These are phyloP conservation scores for Oriolus oriolus DNA, from an alignment of 2,113 vertebrate species.

Conservation along the genomic window DNA sequence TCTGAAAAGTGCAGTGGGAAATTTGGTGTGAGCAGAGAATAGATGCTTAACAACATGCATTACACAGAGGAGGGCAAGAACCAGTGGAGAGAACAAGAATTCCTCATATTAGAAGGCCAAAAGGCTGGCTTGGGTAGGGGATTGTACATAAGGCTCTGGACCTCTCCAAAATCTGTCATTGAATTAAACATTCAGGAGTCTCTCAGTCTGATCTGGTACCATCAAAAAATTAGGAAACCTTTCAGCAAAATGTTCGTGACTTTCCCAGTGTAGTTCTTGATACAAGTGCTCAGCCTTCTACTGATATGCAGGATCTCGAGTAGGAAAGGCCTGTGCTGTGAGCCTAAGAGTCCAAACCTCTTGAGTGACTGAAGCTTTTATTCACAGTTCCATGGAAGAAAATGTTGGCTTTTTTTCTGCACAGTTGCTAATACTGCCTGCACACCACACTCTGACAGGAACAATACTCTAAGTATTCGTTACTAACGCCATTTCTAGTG, in stretches of 20 bases:
- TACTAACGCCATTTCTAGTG: not conserved
- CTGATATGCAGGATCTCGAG: not conserved
- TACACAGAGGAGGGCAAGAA: not conserved
- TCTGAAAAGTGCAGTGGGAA: not conserved
- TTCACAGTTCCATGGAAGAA: not conserved
- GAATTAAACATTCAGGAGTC: not conserved
- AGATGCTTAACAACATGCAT: not conserved
- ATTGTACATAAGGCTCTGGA: not conserved
- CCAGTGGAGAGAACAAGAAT: not conserved
- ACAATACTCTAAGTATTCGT: not conserved
- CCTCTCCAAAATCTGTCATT: not conserved
- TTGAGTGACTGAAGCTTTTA: not conserved
- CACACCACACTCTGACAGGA: not conserved
- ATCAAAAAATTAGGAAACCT: not conserved
- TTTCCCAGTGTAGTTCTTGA: not conserved
- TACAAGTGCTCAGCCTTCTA: not conserved
- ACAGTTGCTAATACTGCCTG: not conserved
- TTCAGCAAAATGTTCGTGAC: not conserved
- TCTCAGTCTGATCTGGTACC: not conserved
- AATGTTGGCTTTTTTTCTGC: not conserved
- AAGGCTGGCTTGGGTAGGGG: not conserved
- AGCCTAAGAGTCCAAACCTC: not conserved
- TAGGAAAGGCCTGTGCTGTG: not conserved
- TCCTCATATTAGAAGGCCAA: not conserved
- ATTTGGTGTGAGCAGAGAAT: not conserved